A percentile compares a stretch with the other conserved stretches of the same genome.
phyloP scores from a whole-genome alignment of 2,113 vertebrate genomes.

The Pholis gunnellus region DNA sequence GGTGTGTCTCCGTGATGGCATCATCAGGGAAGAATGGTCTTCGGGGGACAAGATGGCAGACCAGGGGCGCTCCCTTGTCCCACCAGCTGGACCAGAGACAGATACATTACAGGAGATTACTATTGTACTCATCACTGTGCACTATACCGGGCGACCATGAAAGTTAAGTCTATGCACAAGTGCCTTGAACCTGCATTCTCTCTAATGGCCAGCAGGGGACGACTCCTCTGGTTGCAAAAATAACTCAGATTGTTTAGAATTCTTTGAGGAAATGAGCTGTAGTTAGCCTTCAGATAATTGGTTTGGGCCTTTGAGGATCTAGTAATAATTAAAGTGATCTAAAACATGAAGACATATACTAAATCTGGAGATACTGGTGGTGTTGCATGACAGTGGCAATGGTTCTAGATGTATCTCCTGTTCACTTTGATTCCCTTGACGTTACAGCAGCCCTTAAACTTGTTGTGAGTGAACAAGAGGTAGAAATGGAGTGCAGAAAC shows the following conservation, averaged over 20 bases:
- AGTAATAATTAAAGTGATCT: background rate
- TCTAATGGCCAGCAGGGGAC: background rate
- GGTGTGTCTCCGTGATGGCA: slow-evolving; percentile 86
- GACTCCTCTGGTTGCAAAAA: background rate
- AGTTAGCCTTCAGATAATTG: background rate
- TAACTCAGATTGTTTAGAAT: background rate
- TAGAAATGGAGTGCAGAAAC: background rate
- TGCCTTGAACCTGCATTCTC: background rate
- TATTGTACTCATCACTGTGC: background rate
- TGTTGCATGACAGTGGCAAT: background rate
- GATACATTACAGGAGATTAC: background rate
- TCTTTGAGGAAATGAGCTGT: background rate
- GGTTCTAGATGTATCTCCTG: background rate
- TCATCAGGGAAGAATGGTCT: slow-evolving; percentile 78
- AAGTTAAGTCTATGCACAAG: background rate
- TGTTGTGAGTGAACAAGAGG: background rate
- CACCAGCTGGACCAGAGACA: slow-evolving; percentile 81
- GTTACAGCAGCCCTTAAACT: background rate
- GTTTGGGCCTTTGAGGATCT: background rate
- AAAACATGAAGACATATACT: background rate
- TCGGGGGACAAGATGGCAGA: slow-evolving; percentile 93
- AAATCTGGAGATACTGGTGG: background rate
- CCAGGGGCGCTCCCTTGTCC: slow-evolving; percentile 92
- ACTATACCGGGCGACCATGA: background rate
- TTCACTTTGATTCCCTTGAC: background rate